Evolutionary conservation across 2,888 invertebrate genomes (phyloP).

Genomic region (Horisme vitalbata): DNA sequence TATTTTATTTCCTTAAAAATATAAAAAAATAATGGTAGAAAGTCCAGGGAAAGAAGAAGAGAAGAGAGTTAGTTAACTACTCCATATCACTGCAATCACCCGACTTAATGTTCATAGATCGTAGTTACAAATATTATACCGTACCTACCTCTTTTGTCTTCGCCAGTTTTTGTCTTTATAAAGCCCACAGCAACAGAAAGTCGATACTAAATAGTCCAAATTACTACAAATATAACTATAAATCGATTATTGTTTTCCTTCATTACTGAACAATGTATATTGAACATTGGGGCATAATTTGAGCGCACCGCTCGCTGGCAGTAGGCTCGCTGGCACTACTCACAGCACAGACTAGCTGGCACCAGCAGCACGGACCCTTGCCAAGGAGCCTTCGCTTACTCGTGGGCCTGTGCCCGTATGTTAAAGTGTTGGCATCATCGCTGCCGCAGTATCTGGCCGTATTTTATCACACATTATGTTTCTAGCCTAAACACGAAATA

Average conservation of each 20-base stretch:
- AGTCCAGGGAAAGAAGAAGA: no score
- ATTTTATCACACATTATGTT: neutral
- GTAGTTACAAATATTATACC: no score
- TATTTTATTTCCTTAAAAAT: no score
- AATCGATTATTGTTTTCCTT: neutral
- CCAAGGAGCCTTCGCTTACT: slow-evolving; percentile 14
- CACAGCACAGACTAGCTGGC: slow-evolving; percentile 6
- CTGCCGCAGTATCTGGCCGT: slow-evolving; percentile 5
- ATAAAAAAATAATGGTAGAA: no score
- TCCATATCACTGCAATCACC: no score
- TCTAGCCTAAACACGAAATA: neutral
- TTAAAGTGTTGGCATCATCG: slow-evolving; percentile 9
- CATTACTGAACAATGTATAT: neutral
- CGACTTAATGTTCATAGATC: no score
- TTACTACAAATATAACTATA: neutral
- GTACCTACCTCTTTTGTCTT: no score
- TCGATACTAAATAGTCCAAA: no score
- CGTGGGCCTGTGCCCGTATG: slow-evolving; percentile 12
- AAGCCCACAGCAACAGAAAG: no score
- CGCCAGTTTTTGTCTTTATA: no score
- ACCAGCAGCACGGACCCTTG: slow-evolving; percentile 9
- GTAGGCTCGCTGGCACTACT: neutral
- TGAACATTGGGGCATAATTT: slow-evolving; percentile 2
- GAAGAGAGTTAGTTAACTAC: no score
- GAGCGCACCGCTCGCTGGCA: slow-evolving; percentile 2